Evolutionary conservation across 2,888 invertebrate species (phyloP).

Genomic region (Dynastes grantii): DNA sequence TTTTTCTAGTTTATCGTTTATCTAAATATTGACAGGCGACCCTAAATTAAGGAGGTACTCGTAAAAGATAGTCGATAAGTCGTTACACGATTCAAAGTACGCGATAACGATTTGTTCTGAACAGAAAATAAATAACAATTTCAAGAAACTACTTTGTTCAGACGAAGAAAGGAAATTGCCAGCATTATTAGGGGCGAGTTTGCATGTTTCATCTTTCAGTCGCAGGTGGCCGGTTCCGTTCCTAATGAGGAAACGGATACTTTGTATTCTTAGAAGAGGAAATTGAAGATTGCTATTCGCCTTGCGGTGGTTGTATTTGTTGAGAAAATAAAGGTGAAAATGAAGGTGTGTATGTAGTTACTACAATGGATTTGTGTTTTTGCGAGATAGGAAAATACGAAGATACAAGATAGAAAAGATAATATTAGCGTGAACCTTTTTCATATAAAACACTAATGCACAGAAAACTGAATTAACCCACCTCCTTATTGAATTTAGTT

Average conservation of each 20-base stretch:
- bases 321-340: neutral
- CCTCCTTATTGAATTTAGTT: too few species aligned
- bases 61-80: too few species aligned
- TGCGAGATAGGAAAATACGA: too few species aligned
- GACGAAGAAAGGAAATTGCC: conserved; percentile 19
- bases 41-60: too few species aligned
- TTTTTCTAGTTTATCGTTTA: conserved; percentile 13
- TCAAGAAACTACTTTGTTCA: neutral
- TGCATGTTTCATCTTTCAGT: conserved; percentile 24
- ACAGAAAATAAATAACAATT: neutral
- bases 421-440: too few species aligned
- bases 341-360: neutral
- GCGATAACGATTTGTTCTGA: too few species aligned
- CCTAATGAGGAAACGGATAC: conserved; percentile 40
- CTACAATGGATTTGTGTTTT: neutral
- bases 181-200: conserved; percentile 12
- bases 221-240: conserved; percentile 21
- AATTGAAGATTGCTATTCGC: conserved; percentile 22
- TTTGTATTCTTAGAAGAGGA: conserved; percentile 27
- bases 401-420: too few species aligned
- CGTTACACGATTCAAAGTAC: neutral
- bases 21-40: conserved; percentile 4
- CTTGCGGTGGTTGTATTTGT: neutral
- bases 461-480: too few species aligned
- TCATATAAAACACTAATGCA: too few species aligned